phyloP scores from a whole-genome alignment of 2,113 vertebrate genomes.

The Zosterops lateralis region DNA sequence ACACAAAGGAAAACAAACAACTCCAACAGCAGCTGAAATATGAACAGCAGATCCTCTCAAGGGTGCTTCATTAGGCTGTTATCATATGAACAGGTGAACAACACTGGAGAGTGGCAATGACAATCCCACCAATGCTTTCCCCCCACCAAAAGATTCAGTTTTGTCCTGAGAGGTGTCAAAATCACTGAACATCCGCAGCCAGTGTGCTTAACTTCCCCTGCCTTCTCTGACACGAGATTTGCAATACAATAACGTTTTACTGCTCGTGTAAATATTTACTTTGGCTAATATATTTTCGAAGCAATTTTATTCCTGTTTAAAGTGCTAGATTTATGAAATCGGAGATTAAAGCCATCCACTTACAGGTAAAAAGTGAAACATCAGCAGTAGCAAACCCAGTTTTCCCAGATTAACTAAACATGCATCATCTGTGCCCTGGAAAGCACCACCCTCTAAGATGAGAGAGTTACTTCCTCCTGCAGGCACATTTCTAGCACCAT shows the following conservation, averaged over 20 bases:
- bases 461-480: not conserved
- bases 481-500: not conserved
- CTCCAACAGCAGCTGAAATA: conserved; percentile 48
- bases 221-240: not conserved
- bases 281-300: conserved; percentile 4
- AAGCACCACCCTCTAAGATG: not conserved
- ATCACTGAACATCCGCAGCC: not conserved
- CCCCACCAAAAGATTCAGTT: not conserved
- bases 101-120: not conserved
- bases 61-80: conserved; percentile 33
- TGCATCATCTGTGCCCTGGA: not conserved
- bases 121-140: not conserved
- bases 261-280: conserved; percentile 33
- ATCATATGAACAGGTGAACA: conserved; percentile 27
- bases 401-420: not conserved
- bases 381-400: not conserved
- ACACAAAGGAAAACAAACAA: conserved; percentile 61
- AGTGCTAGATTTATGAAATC: not conserved
- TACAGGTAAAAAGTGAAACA: not conserved
- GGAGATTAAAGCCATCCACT: not conserved
- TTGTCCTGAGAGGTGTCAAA: conserved; percentile 6
- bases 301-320: not conserved
- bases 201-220: not conserved
- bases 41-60: conserved; percentile 14
- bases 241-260: not conserved